Evolutionary conservation across 2,113 vertebrate genomes (phyloP).

Genomic region (Sinocyclocheilus maitianheensis): DNA sequence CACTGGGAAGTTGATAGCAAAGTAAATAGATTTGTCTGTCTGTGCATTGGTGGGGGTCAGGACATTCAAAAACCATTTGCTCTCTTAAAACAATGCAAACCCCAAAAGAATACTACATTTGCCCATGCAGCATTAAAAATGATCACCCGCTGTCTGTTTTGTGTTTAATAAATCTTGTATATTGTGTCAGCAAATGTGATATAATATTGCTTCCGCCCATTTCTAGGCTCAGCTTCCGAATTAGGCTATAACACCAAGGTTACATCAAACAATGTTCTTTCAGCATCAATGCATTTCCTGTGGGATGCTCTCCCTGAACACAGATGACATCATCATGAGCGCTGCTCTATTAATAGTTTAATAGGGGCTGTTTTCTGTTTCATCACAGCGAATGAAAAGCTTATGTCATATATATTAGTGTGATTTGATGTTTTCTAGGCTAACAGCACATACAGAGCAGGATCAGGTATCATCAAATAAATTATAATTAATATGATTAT

Average conservation of each 20-base stretch:
- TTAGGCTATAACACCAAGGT: slow-evolving; percentile 3
- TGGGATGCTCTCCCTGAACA: slow-evolving; percentile 34
- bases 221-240: not conserved
- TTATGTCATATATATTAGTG: not conserved
- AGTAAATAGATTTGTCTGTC: slow-evolving; percentile 62
- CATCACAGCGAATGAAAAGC: slow-evolving; percentile 5
- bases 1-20: slow-evolving; percentile 57
- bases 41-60: slow-evolving; percentile 2
- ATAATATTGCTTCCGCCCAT: not conserved
- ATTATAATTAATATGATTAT: not conserved
- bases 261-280: slow-evolving; percentile 36
- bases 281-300: slow-evolving; percentile 4
- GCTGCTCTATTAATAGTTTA: slow-evolving; percentile 47
- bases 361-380: slow-evolving; percentile 19
- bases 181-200: not conserved
- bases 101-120: not conserved
- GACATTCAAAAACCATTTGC: slow-evolving; percentile 45
- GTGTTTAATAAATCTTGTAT: not conserved
- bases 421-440: not conserved
- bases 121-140: not conserved
- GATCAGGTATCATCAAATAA: not conserved
- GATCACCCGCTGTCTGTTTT: not conserved
- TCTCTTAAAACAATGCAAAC: not conserved
- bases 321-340: slow-evolving; percentile 40
- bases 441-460: not conserved